These are phyloP conservation scores for Eutrigla gurnardus DNA, from an alignment of 2,797 vertebrate species.

Conservation along the genomic window DNA sequence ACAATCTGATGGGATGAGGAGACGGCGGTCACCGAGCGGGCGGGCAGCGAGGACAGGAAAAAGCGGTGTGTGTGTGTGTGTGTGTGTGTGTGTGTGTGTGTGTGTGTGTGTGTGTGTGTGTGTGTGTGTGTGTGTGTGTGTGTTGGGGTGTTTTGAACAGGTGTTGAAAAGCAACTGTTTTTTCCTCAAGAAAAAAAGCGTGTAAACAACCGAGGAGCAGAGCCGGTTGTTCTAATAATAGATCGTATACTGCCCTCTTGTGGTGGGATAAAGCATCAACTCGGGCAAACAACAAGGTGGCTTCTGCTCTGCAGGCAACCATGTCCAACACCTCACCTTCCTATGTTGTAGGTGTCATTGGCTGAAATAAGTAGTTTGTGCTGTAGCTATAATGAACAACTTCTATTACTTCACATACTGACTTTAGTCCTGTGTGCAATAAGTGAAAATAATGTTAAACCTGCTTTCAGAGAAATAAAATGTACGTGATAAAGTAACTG, in stretches of 20 bases:
- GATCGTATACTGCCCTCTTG: slow-evolving; percentile 78
- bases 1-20: slow-evolving; percentile 62
- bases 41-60: slow-evolving; percentile 9
- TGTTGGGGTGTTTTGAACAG: not conserved
- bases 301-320: not conserved
- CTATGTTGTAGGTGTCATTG: not conserved
- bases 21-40: slow-evolving; percentile 32
- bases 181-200: not conserved
- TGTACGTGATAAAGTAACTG: not conserved
- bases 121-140: not conserved
- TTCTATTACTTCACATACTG: not conserved
- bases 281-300: slow-evolving; percentile 7
- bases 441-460: not conserved
- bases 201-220: slow-evolving; percentile 46
- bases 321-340: not conserved
- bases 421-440: not conserved
- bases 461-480: slow-evolving; percentile 5
- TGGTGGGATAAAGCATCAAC: slow-evolving; percentile 51
- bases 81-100: not conserved
- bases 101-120: not conserved
- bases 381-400: not conserved
- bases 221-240: slow-evolving; percentile 36
- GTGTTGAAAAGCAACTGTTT: slow-evolving; percentile 21
- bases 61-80: not conserved
- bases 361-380: not conserved